Conservation (phyloP, 2,888 invertebrate species). For the Drosophila planitibia region DNA sequence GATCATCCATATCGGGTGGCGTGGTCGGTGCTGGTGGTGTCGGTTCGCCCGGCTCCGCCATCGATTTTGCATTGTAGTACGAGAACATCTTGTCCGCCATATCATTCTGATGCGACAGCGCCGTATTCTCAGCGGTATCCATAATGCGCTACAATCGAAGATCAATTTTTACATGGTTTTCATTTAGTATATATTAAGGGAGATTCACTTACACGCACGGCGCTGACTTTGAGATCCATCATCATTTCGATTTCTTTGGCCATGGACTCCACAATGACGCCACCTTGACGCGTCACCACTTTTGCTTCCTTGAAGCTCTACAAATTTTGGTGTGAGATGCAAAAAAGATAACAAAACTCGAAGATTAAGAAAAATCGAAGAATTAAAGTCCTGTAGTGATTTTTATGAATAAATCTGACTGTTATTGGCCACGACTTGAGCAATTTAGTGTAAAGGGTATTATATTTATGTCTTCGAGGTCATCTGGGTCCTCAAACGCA, state of each 20-base stretch:
- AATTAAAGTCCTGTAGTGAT: not conserved
- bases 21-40: conserved; percentile 86
- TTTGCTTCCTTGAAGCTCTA: conserved; percentile 93
- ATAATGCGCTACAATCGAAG: conserved; percentile 89
- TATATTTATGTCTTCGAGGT: not conserved
- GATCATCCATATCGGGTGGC: conserved; percentile 86
- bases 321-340: conserved; percentile 51
- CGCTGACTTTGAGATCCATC: conserved; percentile 95
- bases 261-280: conserved; percentile 92
- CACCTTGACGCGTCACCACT: conserved; percentile 91
- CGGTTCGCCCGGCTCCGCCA: conserved; percentile 87
- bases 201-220: conserved; percentile 89
- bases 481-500: not conserved
- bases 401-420: not conserved
- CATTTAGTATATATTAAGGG: too few species aligned
- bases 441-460: not conserved
- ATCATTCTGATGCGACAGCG: conserved; percentile 88
- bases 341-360: too few species aligned
- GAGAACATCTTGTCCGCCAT: conserved; percentile 88
- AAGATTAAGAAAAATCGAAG: not conserved
- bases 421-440: not conserved
- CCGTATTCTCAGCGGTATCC: conserved; percentile 94
- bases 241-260: conserved; percentile 93
- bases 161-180: not conserved
- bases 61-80: conserved; percentile 90